Percentiles rank a stretch among this genome's conserved stretches.
phyloP scores from a whole-genome alignment of 2,113 vertebrate species.

The Cavia aperea region DNA sequence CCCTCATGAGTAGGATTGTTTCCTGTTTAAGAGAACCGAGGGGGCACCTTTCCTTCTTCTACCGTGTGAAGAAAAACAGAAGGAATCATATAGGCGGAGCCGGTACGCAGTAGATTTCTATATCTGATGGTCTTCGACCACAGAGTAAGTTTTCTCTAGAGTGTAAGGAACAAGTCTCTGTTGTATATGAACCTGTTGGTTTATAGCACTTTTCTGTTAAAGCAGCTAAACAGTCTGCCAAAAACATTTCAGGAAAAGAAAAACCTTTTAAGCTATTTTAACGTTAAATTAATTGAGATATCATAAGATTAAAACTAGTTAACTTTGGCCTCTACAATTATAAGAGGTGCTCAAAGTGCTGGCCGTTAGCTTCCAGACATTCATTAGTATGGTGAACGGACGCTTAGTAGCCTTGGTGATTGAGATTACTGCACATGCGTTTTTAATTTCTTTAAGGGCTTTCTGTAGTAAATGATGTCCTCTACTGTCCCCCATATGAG shows the following conservation, averaged over 20 bases:
- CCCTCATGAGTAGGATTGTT: neutral
- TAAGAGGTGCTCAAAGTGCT: neutral
- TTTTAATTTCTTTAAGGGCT: neutral
- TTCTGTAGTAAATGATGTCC: neutral
- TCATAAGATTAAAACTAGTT: neutral
- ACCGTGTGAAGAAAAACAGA: neutral
- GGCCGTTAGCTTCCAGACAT: neutral
- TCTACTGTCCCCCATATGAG: neutral
- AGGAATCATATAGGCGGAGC: neutral
- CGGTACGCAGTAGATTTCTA: neutral
- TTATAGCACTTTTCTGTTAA: neutral
- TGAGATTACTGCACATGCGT: neutral
- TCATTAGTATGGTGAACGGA: neutral
- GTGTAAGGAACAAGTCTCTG: neutral
- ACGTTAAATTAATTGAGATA: neutral
- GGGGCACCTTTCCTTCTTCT: neutral
- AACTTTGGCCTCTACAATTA: neutral
- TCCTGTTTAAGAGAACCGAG: neutral
- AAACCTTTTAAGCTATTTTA: neutral
- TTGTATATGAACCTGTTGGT: neutral
- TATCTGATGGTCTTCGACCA: neutral
- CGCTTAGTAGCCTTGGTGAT: neutral
- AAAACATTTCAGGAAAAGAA: neutral
- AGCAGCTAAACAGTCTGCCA: neutral
- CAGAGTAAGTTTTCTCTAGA: neutral